Percentiles rank a stretch among this genome's conserved stretches.
Evolutionary conservation across 2,888 invertebrate genomes (phyloP).

Genomic region (Pocota personata): DNA sequence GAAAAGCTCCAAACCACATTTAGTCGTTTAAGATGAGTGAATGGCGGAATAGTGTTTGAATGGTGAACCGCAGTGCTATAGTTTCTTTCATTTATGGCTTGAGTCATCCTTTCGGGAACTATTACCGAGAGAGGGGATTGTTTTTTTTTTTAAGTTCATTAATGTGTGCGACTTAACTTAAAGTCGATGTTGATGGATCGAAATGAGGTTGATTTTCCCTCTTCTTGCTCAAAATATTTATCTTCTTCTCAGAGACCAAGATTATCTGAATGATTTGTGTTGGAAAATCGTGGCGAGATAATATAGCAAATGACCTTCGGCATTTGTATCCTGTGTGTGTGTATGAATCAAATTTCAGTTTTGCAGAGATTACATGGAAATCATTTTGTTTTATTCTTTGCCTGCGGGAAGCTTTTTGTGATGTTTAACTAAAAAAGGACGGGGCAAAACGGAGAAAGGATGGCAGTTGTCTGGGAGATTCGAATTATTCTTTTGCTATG

Average conservation of each 20-base stretch:
- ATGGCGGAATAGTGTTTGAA: conserved; percentile 25
- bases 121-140: neutral
- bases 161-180: conserved; percentile 1
- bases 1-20: conserved; percentile 11
- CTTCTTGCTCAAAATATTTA: conserved; percentile 23
- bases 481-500: conserved; percentile 8
- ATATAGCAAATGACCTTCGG: conserved; percentile 20
- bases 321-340: neutral
- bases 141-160: neutral
- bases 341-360: neutral
- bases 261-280: conserved; percentile 46
- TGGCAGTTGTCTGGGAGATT: neutral
- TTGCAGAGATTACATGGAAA: conserved; percentile 5
- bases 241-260: conserved; percentile 1
- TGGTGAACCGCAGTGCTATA: conserved; percentile 25
- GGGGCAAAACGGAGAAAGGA: neutral
- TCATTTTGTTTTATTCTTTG: neutral
- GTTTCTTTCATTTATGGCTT: conserved; percentile 15
- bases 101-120: neutral
- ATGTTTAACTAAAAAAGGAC: neutral
- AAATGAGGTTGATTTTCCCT: neutral
- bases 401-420: neutral
- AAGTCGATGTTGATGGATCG: conserved; percentile 12
- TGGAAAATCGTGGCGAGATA: conserved; percentile 2
- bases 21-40: conserved; percentile 8